phyloP scores from a whole-genome alignment of 2,797 vertebrate species.

The Nyctalus aviator region DNA sequence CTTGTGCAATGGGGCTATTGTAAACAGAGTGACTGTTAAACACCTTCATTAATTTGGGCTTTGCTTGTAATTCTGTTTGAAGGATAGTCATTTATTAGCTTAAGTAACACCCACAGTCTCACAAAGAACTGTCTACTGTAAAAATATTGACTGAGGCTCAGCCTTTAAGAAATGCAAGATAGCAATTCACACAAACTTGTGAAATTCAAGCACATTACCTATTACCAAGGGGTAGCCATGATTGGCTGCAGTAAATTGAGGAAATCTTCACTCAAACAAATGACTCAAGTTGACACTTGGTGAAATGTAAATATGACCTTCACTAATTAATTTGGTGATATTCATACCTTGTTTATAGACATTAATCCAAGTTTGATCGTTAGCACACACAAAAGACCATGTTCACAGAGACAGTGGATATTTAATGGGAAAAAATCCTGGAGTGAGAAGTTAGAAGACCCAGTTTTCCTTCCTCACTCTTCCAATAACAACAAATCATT shows the following conservation, averaged over 20 bases:
- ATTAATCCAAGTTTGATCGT: slow-evolving; percentile 75
- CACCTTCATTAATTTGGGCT: slow-evolving; percentile 54
- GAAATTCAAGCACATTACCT: slow-evolving; percentile 41
- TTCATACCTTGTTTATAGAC: slow-evolving; percentile 70
- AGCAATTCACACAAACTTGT: slow-evolving; percentile 36
- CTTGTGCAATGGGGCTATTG: background rate
- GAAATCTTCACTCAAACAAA: slow-evolving; percentile 67
- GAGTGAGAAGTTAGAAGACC: background rate
- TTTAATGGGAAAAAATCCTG: background rate
- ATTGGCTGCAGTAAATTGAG: slow-evolving; percentile 45
- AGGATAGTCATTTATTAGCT: slow-evolving; percentile 63
- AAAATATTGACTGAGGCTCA: slow-evolving; percentile 65
- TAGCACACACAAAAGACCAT: slow-evolving; percentile 30
- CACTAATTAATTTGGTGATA: slow-evolving; percentile 74
- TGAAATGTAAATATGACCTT: slow-evolving; percentile 71
- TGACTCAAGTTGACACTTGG: slow-evolving; percentile 34
- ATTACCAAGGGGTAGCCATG: background rate
- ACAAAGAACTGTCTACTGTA: slow-evolving; percentile 53
- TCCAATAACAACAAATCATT: background rate
- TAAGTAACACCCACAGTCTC: slow-evolving; percentile 29
- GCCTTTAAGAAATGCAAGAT: slow-evolving; percentile 66
- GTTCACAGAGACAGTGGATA: slow-evolving; percentile 36
- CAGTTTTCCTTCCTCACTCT: background rate
- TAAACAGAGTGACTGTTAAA: slow-evolving; percentile 64
- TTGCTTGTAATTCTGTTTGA: slow-evolving; percentile 56